phyloP scores from a whole-genome alignment of 2,888 invertebrate genomes.

The Mechanitis mazaeus region DNA sequence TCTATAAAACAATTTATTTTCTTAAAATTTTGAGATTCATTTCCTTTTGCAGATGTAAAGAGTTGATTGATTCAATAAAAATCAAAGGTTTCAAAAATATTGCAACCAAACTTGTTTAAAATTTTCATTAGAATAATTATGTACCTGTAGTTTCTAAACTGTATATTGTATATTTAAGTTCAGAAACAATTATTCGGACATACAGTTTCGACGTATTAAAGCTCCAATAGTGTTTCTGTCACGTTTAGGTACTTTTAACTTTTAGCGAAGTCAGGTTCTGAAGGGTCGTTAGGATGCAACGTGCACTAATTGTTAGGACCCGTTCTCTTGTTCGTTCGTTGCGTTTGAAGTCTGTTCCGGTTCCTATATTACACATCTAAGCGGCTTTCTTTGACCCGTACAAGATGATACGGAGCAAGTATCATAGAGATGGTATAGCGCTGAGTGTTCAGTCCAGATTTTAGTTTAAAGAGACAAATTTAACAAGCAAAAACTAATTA shows the following conservation, averaged over 20 bases:
- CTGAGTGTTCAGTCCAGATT: slow-evolving; percentile 2
- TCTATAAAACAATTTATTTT: too few species aligned
- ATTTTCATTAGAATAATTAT: too few species aligned
- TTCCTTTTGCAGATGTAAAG: too few species aligned
- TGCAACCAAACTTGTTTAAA: too few species aligned
- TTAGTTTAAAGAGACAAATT: not conserved
- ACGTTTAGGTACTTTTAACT: slow-evolving; percentile 45
- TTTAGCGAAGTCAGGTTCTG: slow-evolving; percentile 35
- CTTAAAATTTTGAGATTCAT: too few species aligned
- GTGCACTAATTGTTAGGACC: slow-evolving; percentile 56
- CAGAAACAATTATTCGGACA: not conserved
- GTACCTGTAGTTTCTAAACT: too few species aligned
- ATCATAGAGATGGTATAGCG: slow-evolving; percentile 1
- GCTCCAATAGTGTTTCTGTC: slow-evolving; percentile 36
- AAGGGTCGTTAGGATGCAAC: slow-evolving; percentile 54
- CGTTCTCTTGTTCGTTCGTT: slow-evolving; percentile 32
- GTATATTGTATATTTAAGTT: slow-evolving; percentile 1
- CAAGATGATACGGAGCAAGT: slow-evolving; percentile 8
- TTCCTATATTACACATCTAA: slow-evolving; percentile 20
- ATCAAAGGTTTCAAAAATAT: too few species aligned
- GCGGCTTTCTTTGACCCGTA: slow-evolving; percentile 21
- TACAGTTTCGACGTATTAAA: slow-evolving; percentile 10
- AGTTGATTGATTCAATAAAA: too few species aligned
- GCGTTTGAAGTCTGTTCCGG: slow-evolving; percentile 26
- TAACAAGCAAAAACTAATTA: too few species aligned